Base-by-base conservation (phyloP, 2,113 vertebrate species). In the Himantopus leucocephalus region DNA sequence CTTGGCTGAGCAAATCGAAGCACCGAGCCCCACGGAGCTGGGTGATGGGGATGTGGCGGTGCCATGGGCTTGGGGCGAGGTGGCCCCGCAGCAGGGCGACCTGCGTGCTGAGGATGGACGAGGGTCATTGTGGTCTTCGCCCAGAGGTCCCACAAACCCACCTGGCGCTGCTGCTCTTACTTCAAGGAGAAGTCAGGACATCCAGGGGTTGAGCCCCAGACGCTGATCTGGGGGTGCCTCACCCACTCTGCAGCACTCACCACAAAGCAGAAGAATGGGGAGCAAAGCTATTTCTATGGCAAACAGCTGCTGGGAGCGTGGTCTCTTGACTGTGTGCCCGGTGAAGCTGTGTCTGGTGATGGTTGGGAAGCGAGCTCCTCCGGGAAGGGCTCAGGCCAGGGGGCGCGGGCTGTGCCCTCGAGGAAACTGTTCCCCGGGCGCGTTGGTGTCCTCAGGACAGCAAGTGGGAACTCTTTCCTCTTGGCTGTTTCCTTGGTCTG, bases 1-100 rank as follows among this genome's bases (percentile, higher is more conserved):
- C 73, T 12, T 8, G 0, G 0, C 63, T 5, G 55, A 30, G 32
- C 0, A 1, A 50, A 59, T 76, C 1, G 0, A 41, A 92, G 48
- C 48, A 24, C 48, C 22, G 48, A 10, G 62, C 82, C 62, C 53
- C 0, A 2, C 2, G 4, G 43, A 85, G n/a, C 12, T 60, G 88
- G 75, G 19, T 9, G 67, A 9, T 58, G 76, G 72, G 29, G 45
- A 24, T 32, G 8, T 30, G 78, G 30, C 1, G 8, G 15, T 55
- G 62, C 68, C 16, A 0, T 10, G 35, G 70, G 35, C 24, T 60
- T 20, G 59, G 53, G 70, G 34, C 1, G 1, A 68, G 43, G 22
- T 56, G 53, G 43, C 66, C 71, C 21, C 1, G 1, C 16, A 6
- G 35, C 1, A 1, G 8, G 30, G 35, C 43, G 66, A 63, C 63